Conservation (phyloP, 2,797 vertebrate genomes). For the Onychomys leucogaster region DNA sequence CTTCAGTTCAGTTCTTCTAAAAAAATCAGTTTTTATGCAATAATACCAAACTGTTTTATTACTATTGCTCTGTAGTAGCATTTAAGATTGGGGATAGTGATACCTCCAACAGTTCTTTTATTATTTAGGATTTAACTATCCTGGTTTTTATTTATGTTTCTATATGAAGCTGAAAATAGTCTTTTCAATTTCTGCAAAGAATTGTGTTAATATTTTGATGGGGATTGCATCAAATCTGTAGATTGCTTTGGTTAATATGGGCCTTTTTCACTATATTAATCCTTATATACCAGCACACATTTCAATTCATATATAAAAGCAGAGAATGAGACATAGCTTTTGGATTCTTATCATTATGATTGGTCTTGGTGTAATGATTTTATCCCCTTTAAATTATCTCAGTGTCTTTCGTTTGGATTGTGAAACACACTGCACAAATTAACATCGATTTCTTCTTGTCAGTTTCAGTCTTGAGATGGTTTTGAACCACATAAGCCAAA, state of each 20-base stretch:
- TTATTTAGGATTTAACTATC: neutral
- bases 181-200: neutral
- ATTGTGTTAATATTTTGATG: neutral
- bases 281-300: neutral
- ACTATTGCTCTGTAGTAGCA: neutral
- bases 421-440: constrained; percentile 7
- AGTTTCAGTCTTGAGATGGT: neutral
- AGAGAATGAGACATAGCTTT: neutral
- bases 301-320: neutral
- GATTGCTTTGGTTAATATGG: neutral
- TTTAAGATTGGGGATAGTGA: neutral
- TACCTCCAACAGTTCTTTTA: neutral
- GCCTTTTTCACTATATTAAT: neutral
- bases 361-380: neutral
- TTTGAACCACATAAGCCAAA: constrained; percentile 42
- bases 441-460: neutral
- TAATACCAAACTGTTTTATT: neutral
- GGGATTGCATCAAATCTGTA: neutral
- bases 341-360: neutral
- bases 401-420: neutral
- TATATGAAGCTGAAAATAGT: neutral
- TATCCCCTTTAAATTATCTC: neutral
- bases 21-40: neutral
- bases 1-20: neutral
- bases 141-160: neutral